Conservation (phyloP, 2,797 vertebrate genomes). For the Taeniopygia guttata region DNA sequence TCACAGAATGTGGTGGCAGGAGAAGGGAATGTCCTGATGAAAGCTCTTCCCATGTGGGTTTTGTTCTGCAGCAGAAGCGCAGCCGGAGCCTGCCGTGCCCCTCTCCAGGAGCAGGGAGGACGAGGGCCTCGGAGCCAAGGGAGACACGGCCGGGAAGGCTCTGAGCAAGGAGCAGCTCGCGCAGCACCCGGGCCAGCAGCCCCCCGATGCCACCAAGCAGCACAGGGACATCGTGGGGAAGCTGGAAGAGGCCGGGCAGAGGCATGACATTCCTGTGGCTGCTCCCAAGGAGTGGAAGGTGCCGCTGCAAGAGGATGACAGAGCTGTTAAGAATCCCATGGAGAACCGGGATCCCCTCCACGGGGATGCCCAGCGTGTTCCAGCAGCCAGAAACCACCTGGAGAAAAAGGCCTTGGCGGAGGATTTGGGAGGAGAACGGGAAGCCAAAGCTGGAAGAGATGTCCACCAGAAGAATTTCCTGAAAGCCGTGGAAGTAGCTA, state of each 20-base stretch:
- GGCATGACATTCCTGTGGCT: neutral
- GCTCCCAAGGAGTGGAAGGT: conserved; percentile 12
- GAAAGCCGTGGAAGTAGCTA: conserved; percentile 30
- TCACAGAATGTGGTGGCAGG: neutral
- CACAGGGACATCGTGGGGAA: neutral
- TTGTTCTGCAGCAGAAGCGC: conserved; percentile 17
- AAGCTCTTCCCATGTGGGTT: neutral
- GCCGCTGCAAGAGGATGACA: neutral
- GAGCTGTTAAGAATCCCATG: neutral
- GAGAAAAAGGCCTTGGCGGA: conserved; percentile 37
- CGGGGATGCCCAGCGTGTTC: neutral
- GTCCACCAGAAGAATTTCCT: conserved; percentile 27
- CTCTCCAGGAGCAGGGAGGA: conserved; percentile 53
- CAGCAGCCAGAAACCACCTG: conserved; percentile 29
- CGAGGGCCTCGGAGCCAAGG: neutral
- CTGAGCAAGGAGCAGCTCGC: neutral
- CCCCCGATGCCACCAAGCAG: neutral
- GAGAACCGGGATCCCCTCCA: conserved; percentile 14
- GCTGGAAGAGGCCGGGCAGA: neutral
- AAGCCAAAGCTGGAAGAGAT: conserved; percentile 42
- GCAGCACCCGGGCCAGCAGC: neutral
- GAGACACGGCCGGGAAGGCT: neutral
- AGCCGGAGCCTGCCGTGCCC: neutral
- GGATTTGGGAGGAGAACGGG: conserved; percentile 13
- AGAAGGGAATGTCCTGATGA: neutral